Evolutionary conservation across 2,888 invertebrate genomes (phyloP).

Genomic region (Agrotis clavis): DNA sequence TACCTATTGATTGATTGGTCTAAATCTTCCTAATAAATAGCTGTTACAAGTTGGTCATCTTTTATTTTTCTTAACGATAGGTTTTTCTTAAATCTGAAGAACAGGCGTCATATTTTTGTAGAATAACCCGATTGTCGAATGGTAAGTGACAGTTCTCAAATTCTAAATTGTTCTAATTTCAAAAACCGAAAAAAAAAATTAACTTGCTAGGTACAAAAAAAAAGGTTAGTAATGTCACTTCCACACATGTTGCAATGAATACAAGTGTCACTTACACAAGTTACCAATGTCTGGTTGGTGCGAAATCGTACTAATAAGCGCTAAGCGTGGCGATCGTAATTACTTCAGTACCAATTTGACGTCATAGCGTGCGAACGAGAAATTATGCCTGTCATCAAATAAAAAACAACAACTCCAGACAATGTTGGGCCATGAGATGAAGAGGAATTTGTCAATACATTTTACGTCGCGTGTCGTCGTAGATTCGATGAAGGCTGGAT

Average conservation of each 20-base stretch:
- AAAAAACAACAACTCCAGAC: constrained; percentile 57
- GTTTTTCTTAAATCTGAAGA: not conserved
- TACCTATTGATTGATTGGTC: constrained; percentile 17
- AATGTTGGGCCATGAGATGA: constrained; percentile 46
- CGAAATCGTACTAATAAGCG: constrained; percentile 24
- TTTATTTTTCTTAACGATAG: not conserved
- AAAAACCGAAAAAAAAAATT: no score
- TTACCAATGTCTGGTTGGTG: constrained; percentile 1
- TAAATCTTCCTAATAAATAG: constrained; percentile 35
- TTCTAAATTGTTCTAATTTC: not conserved
- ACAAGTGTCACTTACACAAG: not conserved
- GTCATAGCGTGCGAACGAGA: constrained; percentile 76
- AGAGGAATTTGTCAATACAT: not conserved
- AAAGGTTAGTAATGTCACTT: not conserved
- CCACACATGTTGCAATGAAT: constrained; percentile 2
- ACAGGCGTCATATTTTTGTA: not conserved
- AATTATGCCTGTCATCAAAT: constrained; percentile 63
- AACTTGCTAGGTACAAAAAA: no score
- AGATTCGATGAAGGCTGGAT: no score
- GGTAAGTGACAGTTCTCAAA: no score
- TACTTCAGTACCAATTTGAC: constrained; percentile 67
- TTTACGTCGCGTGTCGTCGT: not conserved
- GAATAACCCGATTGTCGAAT: constrained; percentile 4
- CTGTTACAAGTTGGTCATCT: constrained; percentile 3
- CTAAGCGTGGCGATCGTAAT: constrained; percentile 48